Percentiles rank a stretch among this genome's conserved stretches.
Evolutionary conservation across 2,888 invertebrate genomes (phyloP).

Genomic region (Drosophila koepferae): DNA sequence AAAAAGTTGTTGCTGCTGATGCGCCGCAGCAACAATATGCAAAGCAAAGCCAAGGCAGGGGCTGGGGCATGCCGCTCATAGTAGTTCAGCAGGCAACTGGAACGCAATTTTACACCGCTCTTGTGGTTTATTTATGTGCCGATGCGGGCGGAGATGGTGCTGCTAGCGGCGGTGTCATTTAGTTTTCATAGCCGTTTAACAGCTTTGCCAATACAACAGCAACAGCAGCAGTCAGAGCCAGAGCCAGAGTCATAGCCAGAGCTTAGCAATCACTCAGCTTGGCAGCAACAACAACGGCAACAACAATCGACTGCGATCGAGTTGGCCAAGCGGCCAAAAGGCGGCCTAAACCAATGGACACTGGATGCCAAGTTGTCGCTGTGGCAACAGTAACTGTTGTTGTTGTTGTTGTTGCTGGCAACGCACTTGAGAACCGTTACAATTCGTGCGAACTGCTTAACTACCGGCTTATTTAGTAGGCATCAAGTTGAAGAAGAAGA

Average conservation of each 20-base stretch:
- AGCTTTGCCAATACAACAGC: constrained; percentile 40
- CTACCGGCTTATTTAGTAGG: constrained; percentile 34
- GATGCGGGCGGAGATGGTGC: constrained; percentile 29
- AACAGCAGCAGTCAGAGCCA: constrained; percentile 15
- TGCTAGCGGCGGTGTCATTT: constrained; percentile 53
- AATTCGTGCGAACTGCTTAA: constrained; percentile 53
- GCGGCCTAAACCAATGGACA: constrained; percentile 46
- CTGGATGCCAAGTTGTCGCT: constrained; percentile 44
- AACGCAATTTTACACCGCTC: constrained; percentile 55
- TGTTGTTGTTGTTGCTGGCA: constrained; percentile 24
- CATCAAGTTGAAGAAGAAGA: not conserved
- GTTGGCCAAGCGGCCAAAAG: constrained; percentile 67
- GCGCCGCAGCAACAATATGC: constrained; percentile 24
- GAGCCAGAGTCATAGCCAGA: constrained; percentile 7
- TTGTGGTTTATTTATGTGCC: constrained; percentile 53
- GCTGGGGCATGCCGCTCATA: constrained; percentile 44
- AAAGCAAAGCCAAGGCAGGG: not conserved
- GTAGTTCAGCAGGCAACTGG: constrained; percentile 64
- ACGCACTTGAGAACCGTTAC: constrained; percentile 62
- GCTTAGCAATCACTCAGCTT: constrained; percentile 56
- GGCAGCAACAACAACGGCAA: constrained; percentile 29
- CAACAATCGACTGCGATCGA: constrained; percentile 23
- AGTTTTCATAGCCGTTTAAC: constrained; percentile 62
- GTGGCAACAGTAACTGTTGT: constrained; percentile 10
- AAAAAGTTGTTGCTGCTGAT: constrained; percentile 24